These are phyloP conservation scores for Ericerus pela DNA, from an alignment of 1,140 invertebrate species.

Conservation along the genomic window DNA sequence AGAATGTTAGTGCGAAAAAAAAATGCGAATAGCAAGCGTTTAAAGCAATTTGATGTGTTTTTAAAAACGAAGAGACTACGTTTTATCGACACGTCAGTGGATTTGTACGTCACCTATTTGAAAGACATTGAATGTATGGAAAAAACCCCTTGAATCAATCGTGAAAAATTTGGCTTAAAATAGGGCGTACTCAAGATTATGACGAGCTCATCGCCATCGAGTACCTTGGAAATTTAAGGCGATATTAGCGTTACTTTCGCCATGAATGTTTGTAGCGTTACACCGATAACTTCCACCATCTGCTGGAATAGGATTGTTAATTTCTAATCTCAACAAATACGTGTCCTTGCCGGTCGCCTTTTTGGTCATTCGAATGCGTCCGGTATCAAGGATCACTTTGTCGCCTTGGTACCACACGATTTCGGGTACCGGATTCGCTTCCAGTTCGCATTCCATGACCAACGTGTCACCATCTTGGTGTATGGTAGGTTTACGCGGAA, in stretches of 20 bases:
- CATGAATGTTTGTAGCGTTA: conserved; percentile 94
- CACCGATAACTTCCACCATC: conserved; percentile 97
- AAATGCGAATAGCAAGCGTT: too few species aligned
- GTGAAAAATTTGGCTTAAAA: too few species aligned
- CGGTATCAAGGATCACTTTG: conserved; percentile 61
- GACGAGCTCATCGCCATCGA: conserved; percentile 4
- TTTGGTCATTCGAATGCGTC: conserved; percentile 69
- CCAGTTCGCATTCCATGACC: conserved; percentile 89
- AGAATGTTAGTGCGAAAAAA: too few species aligned
- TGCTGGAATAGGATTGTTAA: conserved; percentile 79
- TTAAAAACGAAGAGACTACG: too few species aligned
- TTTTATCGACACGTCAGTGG: too few species aligned
- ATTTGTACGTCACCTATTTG: too few species aligned
- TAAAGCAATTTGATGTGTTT: too few species aligned
- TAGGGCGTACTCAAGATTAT: neutral
- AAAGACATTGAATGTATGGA: too few species aligned
- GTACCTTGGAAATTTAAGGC: conserved; percentile 98
- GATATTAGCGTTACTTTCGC: conserved; percentile 99
- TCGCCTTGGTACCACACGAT: conserved; percentile 89
- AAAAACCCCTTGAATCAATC: too few species aligned
- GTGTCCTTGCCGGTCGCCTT: conserved; percentile 75
- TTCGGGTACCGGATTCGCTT: conserved; percentile 86
- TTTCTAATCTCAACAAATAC: conserved; percentile 79
- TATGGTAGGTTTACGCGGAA: conserved; percentile 94
- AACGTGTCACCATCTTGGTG: conserved; percentile 84